Evolutionary conservation across 2,797 vertebrate species (phyloP), one percentile per base, ranked within the genome.

Genomic region (Phylloscopus collybita): DNA sequence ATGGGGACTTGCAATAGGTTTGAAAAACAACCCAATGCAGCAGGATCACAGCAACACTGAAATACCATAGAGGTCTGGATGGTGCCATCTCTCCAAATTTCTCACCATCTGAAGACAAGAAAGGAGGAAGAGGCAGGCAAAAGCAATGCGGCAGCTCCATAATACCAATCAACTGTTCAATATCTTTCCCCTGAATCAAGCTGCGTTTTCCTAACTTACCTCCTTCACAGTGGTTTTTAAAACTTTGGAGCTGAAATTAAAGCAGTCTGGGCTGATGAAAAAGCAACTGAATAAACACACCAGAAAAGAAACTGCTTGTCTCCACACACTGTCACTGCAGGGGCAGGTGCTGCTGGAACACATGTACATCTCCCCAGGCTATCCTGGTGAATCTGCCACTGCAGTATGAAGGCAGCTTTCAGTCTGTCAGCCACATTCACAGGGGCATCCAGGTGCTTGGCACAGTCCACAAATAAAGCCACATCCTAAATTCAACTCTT

Each of bases 221-320:
- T 71, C 26, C 38, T 80, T 76, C 12, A 15, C 2, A 22, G 9
- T 5, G 25, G 1, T 61, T 85, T 74, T 49, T 19, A 49, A 80
- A 94, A 87, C 16, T 32, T 51, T 27, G 59, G 83, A 80, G 44
- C 8, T 54, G 72, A 94, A 84, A 53, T 42, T 71, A 82, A 89
- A 80, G 74, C 22, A 70, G 19, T 16, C 16, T 38, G 6, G 1
- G 49, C n/a, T 50, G 38, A 76, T 23, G 9, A 72, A 74, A 73
- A 80, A 89, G 26, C 42, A 88, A 65, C 17, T 20, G n/a, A 80
- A 73, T 40, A 87, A 95, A 84, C 1, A 5, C 26, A 70, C 3
- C 21, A 47, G 26, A 60, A 86, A 71, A 84, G 25, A 53, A 93
- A 65, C 7, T 36, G 22, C 27, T 70, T 32, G 5, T 49, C 61